Conservation (phyloP, 2,113 vertebrate genomes). For the Ciconia maguari region DNA sequence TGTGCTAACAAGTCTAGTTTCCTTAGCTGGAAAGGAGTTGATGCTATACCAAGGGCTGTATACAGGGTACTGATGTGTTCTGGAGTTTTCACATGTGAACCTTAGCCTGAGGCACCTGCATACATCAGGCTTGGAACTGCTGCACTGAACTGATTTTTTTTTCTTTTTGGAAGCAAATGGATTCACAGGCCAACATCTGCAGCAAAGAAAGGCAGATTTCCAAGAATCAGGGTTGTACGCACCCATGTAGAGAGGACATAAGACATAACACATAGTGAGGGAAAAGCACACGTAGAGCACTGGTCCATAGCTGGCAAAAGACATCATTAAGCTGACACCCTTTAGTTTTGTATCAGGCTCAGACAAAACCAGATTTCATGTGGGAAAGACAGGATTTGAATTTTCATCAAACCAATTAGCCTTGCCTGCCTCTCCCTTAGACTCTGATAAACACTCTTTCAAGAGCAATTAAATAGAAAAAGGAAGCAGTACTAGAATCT, state of each 20-base stretch:
- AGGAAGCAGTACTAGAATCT: not conserved
- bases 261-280: not conserved
- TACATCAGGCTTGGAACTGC: not conserved
- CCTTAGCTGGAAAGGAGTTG: not conserved
- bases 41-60: not conserved
- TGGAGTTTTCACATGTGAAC: not conserved
- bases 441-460: not conserved
- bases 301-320: not conserved
- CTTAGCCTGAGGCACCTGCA: not conserved
- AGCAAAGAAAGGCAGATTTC: not conserved
- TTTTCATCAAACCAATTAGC: not conserved
- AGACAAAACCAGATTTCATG: not conserved
- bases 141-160: not conserved
- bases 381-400: not conserved
- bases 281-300: not conserved
- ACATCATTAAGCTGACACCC: not conserved
- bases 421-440: not conserved
- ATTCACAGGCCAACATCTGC: not conserved
- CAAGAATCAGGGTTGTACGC: not conserved
- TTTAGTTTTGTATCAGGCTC: not conserved
- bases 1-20: not conserved
- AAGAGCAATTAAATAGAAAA: not conserved
- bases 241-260: rapidly evolving
- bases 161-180: not conserved
- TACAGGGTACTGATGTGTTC: not conserved